A percentile compares a stretch with the other conserved stretches of the same genome.
Evolutionary conservation across 1,140 invertebrate species (phyloP).

Genomic region (Philotrypesis tridentata): DNA sequence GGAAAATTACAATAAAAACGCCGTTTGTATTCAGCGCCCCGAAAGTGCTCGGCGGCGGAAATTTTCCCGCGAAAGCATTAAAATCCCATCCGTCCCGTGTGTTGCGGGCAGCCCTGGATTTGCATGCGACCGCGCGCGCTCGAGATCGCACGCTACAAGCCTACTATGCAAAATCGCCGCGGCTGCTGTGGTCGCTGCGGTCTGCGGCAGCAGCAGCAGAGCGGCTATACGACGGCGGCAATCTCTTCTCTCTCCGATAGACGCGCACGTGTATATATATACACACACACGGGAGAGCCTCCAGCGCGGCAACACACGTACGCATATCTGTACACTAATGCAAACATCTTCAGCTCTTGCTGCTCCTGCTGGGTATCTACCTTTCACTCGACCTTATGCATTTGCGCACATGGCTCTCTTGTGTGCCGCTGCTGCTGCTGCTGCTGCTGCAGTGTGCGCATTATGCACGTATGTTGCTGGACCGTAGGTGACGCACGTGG

Average conservation of each 20-base stretch:
- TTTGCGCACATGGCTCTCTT: neutral
- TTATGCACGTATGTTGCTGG: too few species aligned
- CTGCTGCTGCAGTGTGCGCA: too few species aligned
- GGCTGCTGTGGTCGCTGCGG: neutral
- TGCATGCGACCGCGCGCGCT: neutral
- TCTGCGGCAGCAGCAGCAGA: neutral
- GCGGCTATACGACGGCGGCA: too few species aligned
- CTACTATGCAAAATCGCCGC: neutral
- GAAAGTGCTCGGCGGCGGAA: neutral
- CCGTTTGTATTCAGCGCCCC: neutral
- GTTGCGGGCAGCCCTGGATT: neutral
- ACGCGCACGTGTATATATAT: neutral
- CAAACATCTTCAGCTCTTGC: neutral
- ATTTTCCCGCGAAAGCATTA: neutral
- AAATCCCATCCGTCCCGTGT: neutral
- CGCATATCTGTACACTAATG: neutral
- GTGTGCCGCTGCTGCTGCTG: too few species aligned
- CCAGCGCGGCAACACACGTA: neutral
- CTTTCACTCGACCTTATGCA: constrained; percentile 12
- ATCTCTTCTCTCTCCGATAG: neutral
- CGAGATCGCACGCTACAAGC: neutral
- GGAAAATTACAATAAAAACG: neutral
- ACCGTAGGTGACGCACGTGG: neutral
- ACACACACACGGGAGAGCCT: neutral
- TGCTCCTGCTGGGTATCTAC: neutral